Evolutionary conservation across 2,888 invertebrate species (phyloP).

Genomic region (Glyphotaelius pellucidus): DNA sequence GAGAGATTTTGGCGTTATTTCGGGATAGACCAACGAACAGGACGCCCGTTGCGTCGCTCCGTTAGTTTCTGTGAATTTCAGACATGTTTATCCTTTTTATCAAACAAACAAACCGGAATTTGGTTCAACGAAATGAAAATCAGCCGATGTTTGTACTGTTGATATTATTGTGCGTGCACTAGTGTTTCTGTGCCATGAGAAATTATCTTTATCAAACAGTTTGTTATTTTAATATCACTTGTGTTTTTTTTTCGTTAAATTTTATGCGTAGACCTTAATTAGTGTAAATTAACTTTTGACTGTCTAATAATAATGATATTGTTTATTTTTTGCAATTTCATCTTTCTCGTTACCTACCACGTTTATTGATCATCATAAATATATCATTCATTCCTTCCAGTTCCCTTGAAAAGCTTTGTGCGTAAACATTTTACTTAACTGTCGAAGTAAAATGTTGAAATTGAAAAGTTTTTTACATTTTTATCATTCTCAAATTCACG

Average conservation of each 20-base stretch:
- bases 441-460: not conserved
- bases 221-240: not conserved
- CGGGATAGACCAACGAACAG: slow-evolving; percentile 42
- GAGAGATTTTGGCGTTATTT: slow-evolving; percentile 52
- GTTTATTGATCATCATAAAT: too few species aligned
- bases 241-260: not conserved
- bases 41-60: slow-evolving; percentile 32
- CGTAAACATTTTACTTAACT: too few species aligned
- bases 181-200: not conserved
- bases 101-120: not conserved
- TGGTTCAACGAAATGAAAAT: not conserved
- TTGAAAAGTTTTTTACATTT: not conserved
- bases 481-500: too few species aligned
- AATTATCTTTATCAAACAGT: not conserved
- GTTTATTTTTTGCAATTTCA: too few species aligned
- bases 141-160: not conserved
- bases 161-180: not conserved
- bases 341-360: too few species aligned
- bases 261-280: too few species aligned
- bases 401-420: too few species aligned
- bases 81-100: not conserved
- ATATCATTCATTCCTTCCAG: too few species aligned
- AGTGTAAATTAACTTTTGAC: too few species aligned
- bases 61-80: slow-evolving; percentile 37
- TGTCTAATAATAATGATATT: too few species aligned